Evolutionary conservation across 2,113 vertebrate genomes (phyloP).

Genomic region (Rattus rattus): DNA sequence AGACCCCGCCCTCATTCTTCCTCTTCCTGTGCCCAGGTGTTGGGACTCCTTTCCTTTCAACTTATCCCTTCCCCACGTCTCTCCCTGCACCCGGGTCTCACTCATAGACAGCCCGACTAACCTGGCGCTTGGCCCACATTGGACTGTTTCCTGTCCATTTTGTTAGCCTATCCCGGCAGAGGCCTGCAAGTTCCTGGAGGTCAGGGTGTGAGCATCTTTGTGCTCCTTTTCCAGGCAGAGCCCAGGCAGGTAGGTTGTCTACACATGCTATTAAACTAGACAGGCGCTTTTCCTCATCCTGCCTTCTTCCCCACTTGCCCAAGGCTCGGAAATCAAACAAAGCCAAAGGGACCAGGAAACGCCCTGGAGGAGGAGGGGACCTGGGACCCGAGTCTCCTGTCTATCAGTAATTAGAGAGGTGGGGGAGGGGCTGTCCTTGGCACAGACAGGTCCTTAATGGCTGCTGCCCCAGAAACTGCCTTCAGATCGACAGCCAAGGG

Average conservation of each 20-base stretch:
- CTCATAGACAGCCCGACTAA: background rate
- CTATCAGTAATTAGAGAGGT: background rate
- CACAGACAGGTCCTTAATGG: conserved; percentile 43
- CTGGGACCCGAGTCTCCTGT: background rate
- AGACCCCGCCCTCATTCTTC: background rate
- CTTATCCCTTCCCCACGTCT: too few relatives aligned
- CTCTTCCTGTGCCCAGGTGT: background rate
- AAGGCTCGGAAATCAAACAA: background rate
- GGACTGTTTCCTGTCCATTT: background rate
- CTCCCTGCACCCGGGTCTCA: background rate
- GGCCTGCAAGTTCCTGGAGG: background rate
- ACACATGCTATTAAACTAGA: fast-evolving
- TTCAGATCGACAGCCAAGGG: conserved; percentile 78
- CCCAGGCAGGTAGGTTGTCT: background rate
- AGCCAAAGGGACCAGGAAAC: conserved; percentile 8
- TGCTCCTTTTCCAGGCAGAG: background rate
- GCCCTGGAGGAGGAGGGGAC: background rate
- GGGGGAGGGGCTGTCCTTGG: conserved; percentile 59
- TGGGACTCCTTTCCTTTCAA: too few relatives aligned
- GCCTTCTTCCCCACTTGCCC: background rate
- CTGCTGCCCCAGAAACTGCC: conserved; percentile 69
- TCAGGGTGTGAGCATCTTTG: background rate
- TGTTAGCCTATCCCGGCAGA: fast-evolving
- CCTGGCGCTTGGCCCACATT: background rate
- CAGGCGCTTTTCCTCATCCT: background rate